Base-by-base conservation (phyloP, 2,888 invertebrate genomes). In the Diplolepis rosae region DNA sequence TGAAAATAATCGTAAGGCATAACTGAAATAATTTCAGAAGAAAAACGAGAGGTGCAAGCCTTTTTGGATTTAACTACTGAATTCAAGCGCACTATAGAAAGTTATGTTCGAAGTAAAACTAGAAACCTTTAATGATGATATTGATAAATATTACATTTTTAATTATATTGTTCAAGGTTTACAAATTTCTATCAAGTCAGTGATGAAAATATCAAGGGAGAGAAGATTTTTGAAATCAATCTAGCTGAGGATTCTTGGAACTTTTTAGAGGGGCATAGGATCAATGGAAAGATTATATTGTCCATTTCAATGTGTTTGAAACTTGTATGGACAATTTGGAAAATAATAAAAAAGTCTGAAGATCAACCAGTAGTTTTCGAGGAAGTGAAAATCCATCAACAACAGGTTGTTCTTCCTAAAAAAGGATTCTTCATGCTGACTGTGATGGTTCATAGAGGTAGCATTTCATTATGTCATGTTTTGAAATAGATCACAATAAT, bases 231-330 rank as follows among this genome's bases (percentile, higher is more conserved):
- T 51, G 71, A 73, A 22, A 80, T 89, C 42, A 79, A 84, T 32
- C 75, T 87, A 27, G 80, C 78, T 30, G 87, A 89, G 45, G 86
- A 88, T 9, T 82, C 85, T 39, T 84, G 85, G 67, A 80, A 85
- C 51, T 91, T 89, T 80, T 81, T 91, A 54, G 81, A 85, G 65
- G 91, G 90, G 45, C 92, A 92, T 81, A 86, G 87, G 67, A 91
- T 93, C 74, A 92, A 93, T 85, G 92, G 92, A 0, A 70, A 90
- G 91, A 70, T 86, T 92, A 51, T 92, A 90, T 81, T 92, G 77
- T 93, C 93, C 18, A 92, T 92, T 48, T 92, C 92, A 30, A 91
- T 91, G 35, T 91, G 91, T 82, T 86, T 93, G 85, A 70, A 72
- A 3, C 74, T 90, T 9, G 89, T 88, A 2, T 90, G 90, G 90